Evolutionary conservation across 1,140 invertebrate genomes (phyloP), one percentile per base, ranked within the genome.

Genomic region (Neomicropteryx cornuta): DNA sequence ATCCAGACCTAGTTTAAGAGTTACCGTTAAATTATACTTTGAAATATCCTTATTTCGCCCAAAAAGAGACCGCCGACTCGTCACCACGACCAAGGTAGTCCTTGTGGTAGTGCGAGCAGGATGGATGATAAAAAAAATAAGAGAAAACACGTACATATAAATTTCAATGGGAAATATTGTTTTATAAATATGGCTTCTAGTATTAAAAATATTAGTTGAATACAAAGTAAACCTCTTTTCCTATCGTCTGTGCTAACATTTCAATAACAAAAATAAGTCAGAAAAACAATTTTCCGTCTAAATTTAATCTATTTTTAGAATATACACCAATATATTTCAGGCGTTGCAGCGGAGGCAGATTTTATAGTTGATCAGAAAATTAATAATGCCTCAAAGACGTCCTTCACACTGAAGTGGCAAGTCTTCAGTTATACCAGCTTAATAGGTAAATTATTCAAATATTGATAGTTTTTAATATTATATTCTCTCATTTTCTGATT

Each of bases 391-490:
- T 56, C 60, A 0, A 37, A 58, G 0, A 61, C 59, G 5, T 60
- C 58, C 20, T 68, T 58, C 49, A 80, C 75, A 8, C 68, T 86
- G 2, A 74, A 81, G 24, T 86, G 82, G 82, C 76, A 81, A 51
- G 79, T 82, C 3, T 79, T 84, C 46, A 83, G 79, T 36, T 83
- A 81, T 48, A 76, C 73, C n/a, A 70, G 75, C 0, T 77, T 84
- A 14, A 76, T 77, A 18, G 65, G 65, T 66, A 52, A 52, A 47
- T 17, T 32, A 18, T 34, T 36, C 22, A 3, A 11, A 11, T n/a
- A 13, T 17, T 32, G n/a, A 13, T 32, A 27, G 6, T 27, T 8
- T n/a, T 8, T 8, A 27, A 27, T 27, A 27, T n/a, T 8, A 27
- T 8, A 8, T 27, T n/a, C 23, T n/a, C 18, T 33, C 27, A 14